Percentiles rank a stretch among this genome's conserved stretches.
Evolutionary conservation across 1,140 invertebrate genomes (phyloP).

Genomic region (Orchestia grillus): DNA sequence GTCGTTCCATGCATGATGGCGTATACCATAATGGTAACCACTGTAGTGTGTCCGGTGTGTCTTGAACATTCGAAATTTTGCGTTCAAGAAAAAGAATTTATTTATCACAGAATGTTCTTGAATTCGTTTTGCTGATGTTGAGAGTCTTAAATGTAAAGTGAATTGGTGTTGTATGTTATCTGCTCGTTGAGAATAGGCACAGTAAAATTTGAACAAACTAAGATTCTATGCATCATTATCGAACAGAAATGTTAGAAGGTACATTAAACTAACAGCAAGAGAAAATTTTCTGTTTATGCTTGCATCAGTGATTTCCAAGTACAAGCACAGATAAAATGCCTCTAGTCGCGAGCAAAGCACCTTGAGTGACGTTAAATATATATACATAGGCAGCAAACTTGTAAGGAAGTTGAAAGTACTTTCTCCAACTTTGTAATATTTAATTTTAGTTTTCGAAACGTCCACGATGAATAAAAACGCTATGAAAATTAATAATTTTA

Average conservation of each 20-base stretch:
- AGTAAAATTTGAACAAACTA: not conserved
- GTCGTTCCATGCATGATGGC: not conserved
- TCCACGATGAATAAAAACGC: not conserved
- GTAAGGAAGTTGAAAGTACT: not conserved
- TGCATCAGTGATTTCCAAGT: not conserved
- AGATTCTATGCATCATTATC: not conserved
- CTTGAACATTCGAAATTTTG: not conserved
- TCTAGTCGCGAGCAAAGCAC: not conserved
- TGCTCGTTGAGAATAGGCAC: not conserved
- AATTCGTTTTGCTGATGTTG: not conserved
- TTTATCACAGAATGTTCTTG: not conserved
- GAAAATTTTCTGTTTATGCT: not conserved
- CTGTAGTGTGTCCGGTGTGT: not conserved
- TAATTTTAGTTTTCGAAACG: not conserved
- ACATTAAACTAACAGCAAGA: not conserved
- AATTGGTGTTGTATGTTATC: not conserved
- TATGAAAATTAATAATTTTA: not conserved
- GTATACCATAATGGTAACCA: not conserved
- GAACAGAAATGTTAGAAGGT: not conserved
- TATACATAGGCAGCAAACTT: not conserved
- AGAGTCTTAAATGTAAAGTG: not conserved
- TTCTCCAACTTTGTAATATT: not conserved
- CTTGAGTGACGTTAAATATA: not conserved
- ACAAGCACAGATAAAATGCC: not conserved
- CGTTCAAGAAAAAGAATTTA: not conserved